These are phyloP conservation scores for Vidua macroura DNA, from an alignment of 2,113 vertebrate genomes.

Conservation along the genomic window DNA sequence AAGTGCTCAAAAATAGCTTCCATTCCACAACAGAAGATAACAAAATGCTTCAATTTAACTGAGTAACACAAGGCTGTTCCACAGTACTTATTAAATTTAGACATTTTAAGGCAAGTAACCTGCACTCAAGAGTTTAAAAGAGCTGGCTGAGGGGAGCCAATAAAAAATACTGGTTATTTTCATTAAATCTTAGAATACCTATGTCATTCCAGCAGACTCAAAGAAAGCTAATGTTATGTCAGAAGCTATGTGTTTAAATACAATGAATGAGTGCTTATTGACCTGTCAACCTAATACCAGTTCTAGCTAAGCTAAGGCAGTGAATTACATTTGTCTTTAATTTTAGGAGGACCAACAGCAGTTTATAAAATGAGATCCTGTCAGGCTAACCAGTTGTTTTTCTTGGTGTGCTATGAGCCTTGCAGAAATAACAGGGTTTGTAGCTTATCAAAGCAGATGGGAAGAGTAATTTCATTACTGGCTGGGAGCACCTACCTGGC, in stretches of 20 bases:
- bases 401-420: background rate
- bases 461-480: background rate
- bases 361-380: background rate
- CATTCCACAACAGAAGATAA: background rate
- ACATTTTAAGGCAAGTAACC: background rate
- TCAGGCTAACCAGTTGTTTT: background rate
- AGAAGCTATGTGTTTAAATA: background rate
- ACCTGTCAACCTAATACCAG: background rate
- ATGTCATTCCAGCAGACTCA: background rate
- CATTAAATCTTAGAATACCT: background rate
- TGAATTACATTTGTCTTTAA: background rate
- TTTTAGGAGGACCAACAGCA: background rate
- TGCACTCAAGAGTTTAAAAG: background rate
- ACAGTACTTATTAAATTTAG: background rate
- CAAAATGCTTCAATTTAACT: constrained; percentile 16
- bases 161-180: background rate
- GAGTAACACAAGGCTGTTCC: background rate
- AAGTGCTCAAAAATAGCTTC: background rate
- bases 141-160: background rate
- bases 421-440: background rate
- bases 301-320: background rate
- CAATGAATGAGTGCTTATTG: background rate
- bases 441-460: background rate
- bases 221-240: background rate
- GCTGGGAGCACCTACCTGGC: background rate